Evolutionary conservation across 1,140 invertebrate species (phyloP), one percentile per base, ranked within the genome.

Genomic region (Hyles euphorbiae): DNA sequence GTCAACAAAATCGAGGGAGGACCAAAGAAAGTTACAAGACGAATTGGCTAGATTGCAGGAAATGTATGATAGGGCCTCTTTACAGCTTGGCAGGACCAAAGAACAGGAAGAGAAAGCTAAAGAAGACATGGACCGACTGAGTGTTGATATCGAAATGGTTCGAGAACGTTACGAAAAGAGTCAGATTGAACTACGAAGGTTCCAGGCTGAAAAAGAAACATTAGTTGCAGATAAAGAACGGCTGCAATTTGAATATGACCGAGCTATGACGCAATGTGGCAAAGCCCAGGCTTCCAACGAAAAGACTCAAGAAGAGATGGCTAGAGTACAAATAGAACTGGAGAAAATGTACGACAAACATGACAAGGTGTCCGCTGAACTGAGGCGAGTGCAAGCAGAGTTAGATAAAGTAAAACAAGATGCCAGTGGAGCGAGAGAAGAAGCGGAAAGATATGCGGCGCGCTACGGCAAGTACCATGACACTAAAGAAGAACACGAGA

Each of bases 321-420:
- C 95, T 0, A 91, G 96, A 70, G 92, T 96, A 73, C 95, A 96
- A 75, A 91, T 96, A 33, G 97, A 98, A 83, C 89, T 97, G 9
- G 96, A 98, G 78, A 97, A 97, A 79, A 93, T 96, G 90, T 95
- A 96, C 68, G 96, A 97, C 68, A 96, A 97, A 72, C 94, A 96
- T 69, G 96, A 98, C 65, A 94, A 96, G 77, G 92, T 94, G 52
- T 94, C 96, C 66, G 89, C 92, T 3, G 96, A 98, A 70, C 90
- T 96, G 54, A 90, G 96, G 57, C 95, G 96, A 85, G 91, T 95
- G 3, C 94, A 96, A 75, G 91, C 91, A 3, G 96, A 96, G 66
- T 87, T 93, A 7, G 94, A 95, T 47, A 92, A 92, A 78, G 88
- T 92, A 56, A 92, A 92, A 66, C 86, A 88, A 65, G 95, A 93